These are phyloP conservation scores for Phylloscopus trochilus DNA, from an alignment of 2,113 vertebrate species.

Conservation along the genomic window DNA sequence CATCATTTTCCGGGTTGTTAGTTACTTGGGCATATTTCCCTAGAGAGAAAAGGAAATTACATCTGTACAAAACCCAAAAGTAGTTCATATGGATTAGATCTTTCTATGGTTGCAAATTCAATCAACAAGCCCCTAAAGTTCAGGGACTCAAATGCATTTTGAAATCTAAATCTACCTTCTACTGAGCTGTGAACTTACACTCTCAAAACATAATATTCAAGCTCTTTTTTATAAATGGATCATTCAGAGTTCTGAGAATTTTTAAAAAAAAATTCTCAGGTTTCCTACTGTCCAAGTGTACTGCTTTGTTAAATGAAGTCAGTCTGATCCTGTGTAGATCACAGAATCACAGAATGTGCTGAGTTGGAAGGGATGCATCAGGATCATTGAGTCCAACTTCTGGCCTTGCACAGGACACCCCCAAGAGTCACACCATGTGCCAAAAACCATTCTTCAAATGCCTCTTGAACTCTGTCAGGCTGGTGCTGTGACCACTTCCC, in stretches of 20 bases:
- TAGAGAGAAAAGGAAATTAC: constrained; percentile 52
- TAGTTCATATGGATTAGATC: background rate
- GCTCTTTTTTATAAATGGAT: background rate
- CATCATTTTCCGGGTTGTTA: constrained; percentile 98
- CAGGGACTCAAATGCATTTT: background rate
- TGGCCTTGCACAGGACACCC: background rate
- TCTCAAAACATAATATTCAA: background rate
- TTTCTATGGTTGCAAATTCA: background rate
- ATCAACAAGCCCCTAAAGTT: background rate
- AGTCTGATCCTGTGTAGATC: background rate
- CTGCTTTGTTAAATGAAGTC: background rate
- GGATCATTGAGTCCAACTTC: rapidly evolving
- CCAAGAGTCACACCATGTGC: background rate
- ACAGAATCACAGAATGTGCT: background rate
- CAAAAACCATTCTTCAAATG: background rate
- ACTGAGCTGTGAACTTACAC: background rate
- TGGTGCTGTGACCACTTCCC: background rate
- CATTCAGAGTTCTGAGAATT: background rate
- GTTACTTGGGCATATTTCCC: constrained; percentile 98
- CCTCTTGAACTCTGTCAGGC: background rate
- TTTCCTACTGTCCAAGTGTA: background rate
- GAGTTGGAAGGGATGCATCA: background rate
- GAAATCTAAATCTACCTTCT: background rate
- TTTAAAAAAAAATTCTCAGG: background rate
- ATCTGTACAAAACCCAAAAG: background rate